These are phyloP conservation scores for Anguilla marmorata DNA, from an alignment of 2,797 vertebrate species.

Conservation along the genomic window DNA sequence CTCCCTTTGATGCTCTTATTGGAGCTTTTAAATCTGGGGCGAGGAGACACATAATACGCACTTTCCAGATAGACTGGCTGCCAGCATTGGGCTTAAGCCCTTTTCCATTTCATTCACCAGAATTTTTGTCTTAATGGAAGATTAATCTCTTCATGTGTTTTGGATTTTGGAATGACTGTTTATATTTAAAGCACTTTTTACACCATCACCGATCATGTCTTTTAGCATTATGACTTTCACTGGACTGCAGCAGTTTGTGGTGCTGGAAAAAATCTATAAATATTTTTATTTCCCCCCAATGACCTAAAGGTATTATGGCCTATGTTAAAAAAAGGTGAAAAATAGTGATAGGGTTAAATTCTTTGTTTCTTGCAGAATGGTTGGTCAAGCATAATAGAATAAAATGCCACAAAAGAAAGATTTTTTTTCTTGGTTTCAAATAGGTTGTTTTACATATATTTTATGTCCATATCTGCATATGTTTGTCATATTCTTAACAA, in stretches of 20 bases:
- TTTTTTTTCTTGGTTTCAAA: background rate
- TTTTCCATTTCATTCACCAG: background rate
- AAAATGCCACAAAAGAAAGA: background rate
- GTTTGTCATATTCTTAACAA: background rate
- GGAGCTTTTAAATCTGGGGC: background rate
- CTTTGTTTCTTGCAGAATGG: background rate
- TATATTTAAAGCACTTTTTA: slow-evolving; percentile 20
- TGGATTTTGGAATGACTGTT: background rate
- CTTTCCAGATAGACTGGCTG: background rate
- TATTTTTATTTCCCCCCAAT: background rate
- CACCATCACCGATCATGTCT: slow-evolving; percentile 1
- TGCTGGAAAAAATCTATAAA: background rate
- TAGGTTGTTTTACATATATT: background rate
- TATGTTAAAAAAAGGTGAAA: background rate
- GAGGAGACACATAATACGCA: background rate
- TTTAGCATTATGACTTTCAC: background rate
- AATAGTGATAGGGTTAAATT: background rate
- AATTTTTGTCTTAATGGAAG: slow-evolving; percentile 1
- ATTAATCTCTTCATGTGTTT: background rate
- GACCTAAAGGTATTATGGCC: background rate
- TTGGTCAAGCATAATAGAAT: background rate
- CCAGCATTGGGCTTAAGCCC: background rate
- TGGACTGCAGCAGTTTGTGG: background rate
- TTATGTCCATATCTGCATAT: background rate
- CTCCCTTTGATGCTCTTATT: background rate